phyloP scores from a whole-genome alignment of 2,113 vertebrate genomes.

The Dicaeum eximium region DNA sequence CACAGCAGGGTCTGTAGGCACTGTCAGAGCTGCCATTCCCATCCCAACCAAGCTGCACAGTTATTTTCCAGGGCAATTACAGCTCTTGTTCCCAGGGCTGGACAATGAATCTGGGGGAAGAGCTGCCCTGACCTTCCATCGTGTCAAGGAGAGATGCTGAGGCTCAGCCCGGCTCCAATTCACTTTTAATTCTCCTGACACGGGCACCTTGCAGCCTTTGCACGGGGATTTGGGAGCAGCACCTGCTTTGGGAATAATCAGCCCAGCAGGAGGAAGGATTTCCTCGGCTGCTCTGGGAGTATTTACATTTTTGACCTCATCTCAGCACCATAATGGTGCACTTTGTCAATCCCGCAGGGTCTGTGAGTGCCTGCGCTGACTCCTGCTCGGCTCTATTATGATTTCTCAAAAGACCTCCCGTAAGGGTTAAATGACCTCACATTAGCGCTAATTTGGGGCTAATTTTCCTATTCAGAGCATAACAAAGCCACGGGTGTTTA shows the following conservation, averaged over 20 bases:
- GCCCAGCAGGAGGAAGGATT: not conserved
- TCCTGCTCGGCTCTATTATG: conserved; percentile 1
- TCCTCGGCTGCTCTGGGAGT: not conserved
- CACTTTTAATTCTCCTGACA: not conserved
- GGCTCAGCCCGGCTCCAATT: not conserved
- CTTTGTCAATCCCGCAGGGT: not conserved
- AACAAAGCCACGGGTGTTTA: conserved; percentile 55
- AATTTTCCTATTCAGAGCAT: conserved; percentile 37
- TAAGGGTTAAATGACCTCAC: conserved; percentile 49
- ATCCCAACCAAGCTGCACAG: not conserved
- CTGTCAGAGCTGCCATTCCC: not conserved
- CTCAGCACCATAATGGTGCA: not conserved
- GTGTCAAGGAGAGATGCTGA: not conserved
- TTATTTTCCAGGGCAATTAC: not conserved
- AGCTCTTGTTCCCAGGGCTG: not conserved
- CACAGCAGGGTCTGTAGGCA: fast-evolving
- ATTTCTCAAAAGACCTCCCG: conserved; percentile 41
- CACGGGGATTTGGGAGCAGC: not conserved
- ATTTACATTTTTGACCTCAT: not conserved
- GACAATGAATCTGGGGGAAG: not conserved
- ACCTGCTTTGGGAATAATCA: not conserved
- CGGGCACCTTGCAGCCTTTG: not conserved
- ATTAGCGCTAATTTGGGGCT: conserved; percentile 64
- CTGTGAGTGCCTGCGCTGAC: not conserved
- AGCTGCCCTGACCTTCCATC: not conserved